phyloP scores from a whole-genome alignment of 2,797 vertebrate genomes.

The Poecile montanus region DNA sequence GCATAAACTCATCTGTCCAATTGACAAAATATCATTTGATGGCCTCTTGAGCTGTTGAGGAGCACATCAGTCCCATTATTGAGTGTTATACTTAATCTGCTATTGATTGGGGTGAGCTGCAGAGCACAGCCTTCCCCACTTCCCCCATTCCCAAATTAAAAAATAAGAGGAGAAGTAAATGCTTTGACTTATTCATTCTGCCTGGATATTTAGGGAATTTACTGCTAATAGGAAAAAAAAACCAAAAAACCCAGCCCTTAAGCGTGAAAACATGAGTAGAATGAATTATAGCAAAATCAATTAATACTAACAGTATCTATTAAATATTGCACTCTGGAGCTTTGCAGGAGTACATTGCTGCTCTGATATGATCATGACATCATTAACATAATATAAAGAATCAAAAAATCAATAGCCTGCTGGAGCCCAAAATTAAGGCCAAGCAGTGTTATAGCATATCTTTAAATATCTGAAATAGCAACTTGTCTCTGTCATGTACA shows the following conservation, averaged over 20 bases:
- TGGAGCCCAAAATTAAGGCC: conserved; percentile 62
- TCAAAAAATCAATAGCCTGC: conserved; percentile 62
- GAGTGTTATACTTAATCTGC: conserved; percentile 61
- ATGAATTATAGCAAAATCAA: conserved; percentile 56
- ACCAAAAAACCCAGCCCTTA: not conserved
- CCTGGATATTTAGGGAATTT: not conserved
- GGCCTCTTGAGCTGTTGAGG: conserved; percentile 17
- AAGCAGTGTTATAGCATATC: not conserved
- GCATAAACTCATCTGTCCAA: not conserved
- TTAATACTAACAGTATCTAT: conserved; percentile 55
- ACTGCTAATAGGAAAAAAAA: not conserved
- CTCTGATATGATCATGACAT: conserved; percentile 58
- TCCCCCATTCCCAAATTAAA: conserved; percentile 23
- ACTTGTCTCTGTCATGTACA: conserved; percentile 45
- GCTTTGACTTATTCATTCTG: conserved; percentile 17
- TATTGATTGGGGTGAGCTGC: conserved; percentile 37
- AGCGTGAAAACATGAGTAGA: not conserved
- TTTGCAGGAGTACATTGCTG: conserved; percentile 36
- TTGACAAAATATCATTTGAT: not conserved
- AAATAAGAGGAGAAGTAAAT: conserved; percentile 13
- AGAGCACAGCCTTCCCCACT: not conserved
- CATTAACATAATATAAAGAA: conserved; percentile 68
- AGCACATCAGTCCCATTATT: conserved; percentile 21
- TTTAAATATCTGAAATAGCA: conserved; percentile 25
- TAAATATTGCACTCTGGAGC: conserved; percentile 54